Evolutionary conservation across 2,113 vertebrate genomes (phyloP), one percentile per base, ranked within the genome.

Genomic region (Erinaceus europaeus): DNA sequence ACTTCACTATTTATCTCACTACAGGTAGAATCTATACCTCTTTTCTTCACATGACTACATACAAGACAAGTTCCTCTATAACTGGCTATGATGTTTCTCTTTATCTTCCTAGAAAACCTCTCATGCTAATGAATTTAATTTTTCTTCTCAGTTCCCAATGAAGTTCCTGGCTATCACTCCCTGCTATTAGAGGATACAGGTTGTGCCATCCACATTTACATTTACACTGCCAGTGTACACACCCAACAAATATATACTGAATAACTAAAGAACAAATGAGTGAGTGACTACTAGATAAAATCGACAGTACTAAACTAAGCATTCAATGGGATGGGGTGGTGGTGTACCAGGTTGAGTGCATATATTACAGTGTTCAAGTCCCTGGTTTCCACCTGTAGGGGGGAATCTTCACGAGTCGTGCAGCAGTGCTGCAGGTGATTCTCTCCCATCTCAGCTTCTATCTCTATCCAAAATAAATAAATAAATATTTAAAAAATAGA

Each of bases 401-500:
- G n/a, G n/a, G n/a, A n/a, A n/a, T n/a, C n/a, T n/a, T n/a, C n/a
- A n/a, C n/a, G n/a, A n/a, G n/a, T n/a, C n/a, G n/a, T n/a, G n/a
- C n/a, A n/a, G n/a, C n/a, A n/a, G n/a, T n/a, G n/a, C n/a, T n/a
- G n/a, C n/a, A n/a, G n/a, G n/a, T n/a, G n/a, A n/a, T n/a, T n/a
- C n/a, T n/a, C n/a, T n/a, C n/a, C n/a, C n/a, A n/a, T n/a, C n/a
- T n/a, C n/a, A n/a, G n/a, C n/a, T n/a, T n/a, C n/a, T n/a, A n/a
- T n/a, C n/a, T n/a, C n/a, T n/a, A n/a, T n/a, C n/a, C n/a, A n/a
- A n/a, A n/a, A n/a, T n/a, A n/a, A n/a, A n/a, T n/a, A n/a, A n/a
- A n/a, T n/a, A n/a, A 88, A 86, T 90, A 88, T 84, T 65, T n/a
- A 76, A 57, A 80, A 32, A 72, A 29, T 27, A 57, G 57, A 86